phyloP scores from a whole-genome alignment of 2,113 vertebrate species.

The Stegostoma tigrinum region DNA sequence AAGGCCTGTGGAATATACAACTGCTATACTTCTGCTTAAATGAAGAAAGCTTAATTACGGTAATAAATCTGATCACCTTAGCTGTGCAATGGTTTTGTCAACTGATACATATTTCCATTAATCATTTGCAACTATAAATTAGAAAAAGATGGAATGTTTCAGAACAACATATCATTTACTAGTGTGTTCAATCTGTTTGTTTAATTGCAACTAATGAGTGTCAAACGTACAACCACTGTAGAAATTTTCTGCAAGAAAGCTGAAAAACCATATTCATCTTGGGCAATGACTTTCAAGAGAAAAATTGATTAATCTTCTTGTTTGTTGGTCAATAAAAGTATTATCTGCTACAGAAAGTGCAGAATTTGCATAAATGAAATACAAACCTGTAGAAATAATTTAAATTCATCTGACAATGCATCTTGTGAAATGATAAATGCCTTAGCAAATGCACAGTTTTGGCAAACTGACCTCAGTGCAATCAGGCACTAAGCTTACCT shows the following conservation, averaged over 20 bases:
- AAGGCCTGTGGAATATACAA: background rate
- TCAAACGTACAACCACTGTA: conserved; percentile 70
- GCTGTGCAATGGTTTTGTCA: conserved; percentile 98
- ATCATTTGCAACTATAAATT: conserved; percentile 86
- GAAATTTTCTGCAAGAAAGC: background rate
- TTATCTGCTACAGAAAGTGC: background rate
- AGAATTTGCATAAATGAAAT: conserved; percentile 22
- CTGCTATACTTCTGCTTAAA: conserved; percentile 62
- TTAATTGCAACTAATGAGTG: conserved; percentile 93
- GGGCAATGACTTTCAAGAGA: conserved; percentile 29
- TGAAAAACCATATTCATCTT: conserved; percentile 30
- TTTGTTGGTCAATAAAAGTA: conserved; percentile 16
- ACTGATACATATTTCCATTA: conserved; percentile 99
- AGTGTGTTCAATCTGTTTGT: conserved; percentile 90
- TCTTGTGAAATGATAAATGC: conserved; percentile 5
- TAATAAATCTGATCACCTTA: conserved; percentile 99
- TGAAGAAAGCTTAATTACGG: conserved; percentile 79
- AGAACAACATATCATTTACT: conserved; percentile 48
- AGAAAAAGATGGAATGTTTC: conserved; percentile 82
- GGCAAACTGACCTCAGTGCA: background rate
- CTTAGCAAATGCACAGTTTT: conserved; percentile 19
- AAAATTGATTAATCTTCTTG: conserved; percentile 13
- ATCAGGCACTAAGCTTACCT: background rate
- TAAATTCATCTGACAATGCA: background rate
- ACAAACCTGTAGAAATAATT: background rate